Conservation (phyloP, 2,888 invertebrate genomes). For the Melanotus villosus region DNA sequence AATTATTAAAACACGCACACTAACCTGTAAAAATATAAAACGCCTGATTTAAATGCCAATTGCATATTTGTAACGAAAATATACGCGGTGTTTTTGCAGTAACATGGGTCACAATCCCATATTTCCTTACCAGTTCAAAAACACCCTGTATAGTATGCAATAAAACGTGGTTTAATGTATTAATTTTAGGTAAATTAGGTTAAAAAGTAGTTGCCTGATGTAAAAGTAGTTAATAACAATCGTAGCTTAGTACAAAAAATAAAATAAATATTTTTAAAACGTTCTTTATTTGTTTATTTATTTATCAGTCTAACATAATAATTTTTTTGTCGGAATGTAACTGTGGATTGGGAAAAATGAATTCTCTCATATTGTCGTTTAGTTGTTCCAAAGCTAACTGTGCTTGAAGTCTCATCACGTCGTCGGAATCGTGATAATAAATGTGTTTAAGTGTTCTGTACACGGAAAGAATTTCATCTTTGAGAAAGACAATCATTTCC, state of each 20-base stretch:
- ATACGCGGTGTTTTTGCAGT: conserved; percentile 58
- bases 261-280: too few relatives aligned
- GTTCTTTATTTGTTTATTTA: too few relatives aligned
- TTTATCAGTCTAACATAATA: conserved; percentile 55
- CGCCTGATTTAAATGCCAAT: conserved; percentile 46
- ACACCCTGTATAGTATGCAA: conserved; percentile 66
- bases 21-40: conserved; percentile 2
- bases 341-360: conserved; percentile 70
- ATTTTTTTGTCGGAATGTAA: conserved; percentile 59
- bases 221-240: too few relatives aligned
- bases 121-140: conserved; percentile 36
- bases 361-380: conserved; percentile 76
- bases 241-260: too few relatives aligned
- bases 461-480: conserved; percentile 77
- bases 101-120: neutral
- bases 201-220: conserved; percentile 5
- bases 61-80: conserved; percentile 61
- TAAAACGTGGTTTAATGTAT: conserved; percentile 40
- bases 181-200: neutral
- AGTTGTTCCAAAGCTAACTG: conserved; percentile 85
- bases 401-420: conserved; percentile 81
- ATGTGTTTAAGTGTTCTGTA: conserved; percentile 80
- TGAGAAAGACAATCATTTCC: conserved; percentile 77
- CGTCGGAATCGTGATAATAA: conserved; percentile 76
- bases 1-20: conserved; percentile 22